Percentiles rank a stretch among this genome's conserved stretches.
phyloP scores from a whole-genome alignment of 1,140 invertebrate species.

The Orius insidiosus region DNA sequence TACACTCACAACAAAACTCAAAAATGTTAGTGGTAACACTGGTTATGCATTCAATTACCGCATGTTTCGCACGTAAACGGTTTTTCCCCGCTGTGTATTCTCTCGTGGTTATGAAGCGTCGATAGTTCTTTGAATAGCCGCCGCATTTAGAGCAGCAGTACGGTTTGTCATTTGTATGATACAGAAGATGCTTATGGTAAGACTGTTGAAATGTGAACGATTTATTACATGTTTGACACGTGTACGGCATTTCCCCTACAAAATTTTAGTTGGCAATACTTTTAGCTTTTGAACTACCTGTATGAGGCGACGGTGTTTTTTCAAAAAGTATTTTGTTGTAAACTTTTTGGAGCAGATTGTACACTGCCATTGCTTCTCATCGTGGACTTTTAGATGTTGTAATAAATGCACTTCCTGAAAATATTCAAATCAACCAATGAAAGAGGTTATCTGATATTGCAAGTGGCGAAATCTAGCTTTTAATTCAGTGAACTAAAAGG shows the following conservation, averaged over 20 bases:
- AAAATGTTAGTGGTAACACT: constrained; percentile 5
- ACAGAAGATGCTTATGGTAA: constrained; percentile 70
- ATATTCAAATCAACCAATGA: too few species aligned
- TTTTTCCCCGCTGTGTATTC: constrained; percentile 79
- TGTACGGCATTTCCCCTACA: constrained; percentile 71
- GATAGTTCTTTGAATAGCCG: constrained; percentile 75
- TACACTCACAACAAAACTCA: neutral
- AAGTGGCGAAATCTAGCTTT: too few species aligned
- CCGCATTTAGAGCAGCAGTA: constrained; percentile 62
- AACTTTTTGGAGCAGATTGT: constrained; percentile 69
- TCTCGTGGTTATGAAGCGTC: constrained; percentile 70
- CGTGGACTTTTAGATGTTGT: constrained; percentile 36
- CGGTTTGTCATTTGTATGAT: constrained; percentile 66
- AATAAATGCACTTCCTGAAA: constrained; percentile 32
- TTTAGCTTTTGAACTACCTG: constrained; percentile 24
- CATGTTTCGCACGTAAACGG: constrained; percentile 82
- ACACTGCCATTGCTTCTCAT: constrained; percentile 57
- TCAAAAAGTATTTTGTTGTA: constrained; percentile 76
- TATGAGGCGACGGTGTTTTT: constrained; percentile 75
- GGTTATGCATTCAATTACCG: constrained; percentile 35
- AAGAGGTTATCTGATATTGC: too few species aligned
- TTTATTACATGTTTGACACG: constrained; percentile 67
- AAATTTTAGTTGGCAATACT: constrained; percentile 13
- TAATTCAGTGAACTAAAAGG: neutral
- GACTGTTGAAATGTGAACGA: constrained; percentile 83